These are phyloP conservation scores for Micoletzkya japonica DNA, from an alignment of 2,888 invertebrate genomes.

Conservation along the genomic window DNA sequence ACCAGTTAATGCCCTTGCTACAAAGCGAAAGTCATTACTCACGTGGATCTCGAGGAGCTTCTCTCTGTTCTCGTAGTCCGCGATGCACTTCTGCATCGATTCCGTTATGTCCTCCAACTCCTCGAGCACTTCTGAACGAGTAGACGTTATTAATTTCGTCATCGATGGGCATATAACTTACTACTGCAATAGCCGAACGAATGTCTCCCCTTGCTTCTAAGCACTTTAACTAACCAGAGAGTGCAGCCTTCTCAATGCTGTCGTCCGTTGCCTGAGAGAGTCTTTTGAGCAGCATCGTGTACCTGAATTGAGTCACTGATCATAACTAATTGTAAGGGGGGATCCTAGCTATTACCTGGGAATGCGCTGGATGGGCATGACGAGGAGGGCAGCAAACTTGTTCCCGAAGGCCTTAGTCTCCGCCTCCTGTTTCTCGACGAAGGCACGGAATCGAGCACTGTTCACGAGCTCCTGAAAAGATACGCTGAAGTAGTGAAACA, in stretches of 20 bases:
- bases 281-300: constrained; percentile 20
- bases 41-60: constrained; percentile 24
- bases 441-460: not conserved
- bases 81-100: constrained; percentile 11
- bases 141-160: not conserved
- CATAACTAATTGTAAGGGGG: too few species aligned
- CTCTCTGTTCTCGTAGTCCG: constrained; percentile 15
- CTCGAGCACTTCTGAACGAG: not conserved
- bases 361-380: constrained; percentile 27
- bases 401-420: not conserved
- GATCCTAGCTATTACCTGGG: constrained; percentile 11
- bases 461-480: not conserved
- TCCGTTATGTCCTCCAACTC: constrained; percentile 19
- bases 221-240: not conserved
- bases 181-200: not conserved
- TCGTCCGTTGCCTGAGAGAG: not conserved
- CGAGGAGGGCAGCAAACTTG: not conserved
- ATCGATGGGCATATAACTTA: not conserved
- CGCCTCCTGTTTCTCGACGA: constrained; percentile 16
- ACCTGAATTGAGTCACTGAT: constrained; percentile 21
- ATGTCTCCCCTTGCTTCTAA: too few species aligned
- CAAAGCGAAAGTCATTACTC: too few species aligned
- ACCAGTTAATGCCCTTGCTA: too few species aligned
- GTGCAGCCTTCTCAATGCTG: not conserved
- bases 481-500: not conserved